Evolutionary conservation across 2,797 vertebrate species (phyloP), one percentile per base, ranked within the genome.

Genomic region (Gymnodraco acuticeps): DNA sequence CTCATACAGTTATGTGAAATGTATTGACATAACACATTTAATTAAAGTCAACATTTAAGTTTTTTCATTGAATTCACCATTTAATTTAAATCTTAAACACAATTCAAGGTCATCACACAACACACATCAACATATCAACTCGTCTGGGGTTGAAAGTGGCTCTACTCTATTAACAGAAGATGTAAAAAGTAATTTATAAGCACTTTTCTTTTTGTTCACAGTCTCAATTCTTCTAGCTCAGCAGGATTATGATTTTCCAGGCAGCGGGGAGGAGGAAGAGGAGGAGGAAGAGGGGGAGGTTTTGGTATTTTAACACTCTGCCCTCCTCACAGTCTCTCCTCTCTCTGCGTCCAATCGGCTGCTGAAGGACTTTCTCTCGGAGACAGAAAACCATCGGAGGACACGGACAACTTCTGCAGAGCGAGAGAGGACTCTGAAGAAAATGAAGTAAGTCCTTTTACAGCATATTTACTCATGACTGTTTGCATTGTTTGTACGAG

Each of bases 391-490:
- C 53, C 71, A 20, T 20, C 47, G 54, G 20, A 19, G 13, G 55
- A 48, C 63, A 8, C 31, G 2, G 12, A n/a, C 27, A 65, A 63
- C 66, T 77, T 68, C 52, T 14, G 43, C n/a, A 17, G 19, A 17
- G n/a, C 8, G 17, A 70, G 48, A 64, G 11, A 17, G 33, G 19
- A 61, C 11, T 51, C 38, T 4, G 58, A 13, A 16, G 23, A 82
- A 77, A 17, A 92, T 88, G 84, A 88, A 86, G 89, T 92, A 73
- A 87, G 91, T 85, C 13, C 1, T 1, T 27, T 11, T 1, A 17
- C 23, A 27, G 23, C 23, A 3, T 27, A 3, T 27, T 27, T 4
- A 27, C 27, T 27, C 27, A 5, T 27, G 15, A 42, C 38, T 1
- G 14, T 0, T 15, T 10, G 4, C 27, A 27, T 27, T 4, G 27